Conservation (phyloP, 2,113 vertebrate genomes). For the Mustelus asterias region DNA sequence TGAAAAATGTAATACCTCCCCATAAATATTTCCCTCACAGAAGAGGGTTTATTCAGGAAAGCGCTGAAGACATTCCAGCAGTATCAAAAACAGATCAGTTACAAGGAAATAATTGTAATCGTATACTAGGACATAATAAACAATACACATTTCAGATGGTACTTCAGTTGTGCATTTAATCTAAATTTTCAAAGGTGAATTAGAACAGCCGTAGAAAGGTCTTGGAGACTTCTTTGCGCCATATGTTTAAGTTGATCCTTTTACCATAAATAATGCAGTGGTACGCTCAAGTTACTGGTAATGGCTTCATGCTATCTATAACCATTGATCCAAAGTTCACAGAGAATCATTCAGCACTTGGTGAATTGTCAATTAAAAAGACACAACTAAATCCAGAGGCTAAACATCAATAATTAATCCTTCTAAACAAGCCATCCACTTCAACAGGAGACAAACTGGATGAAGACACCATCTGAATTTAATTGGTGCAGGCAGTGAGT, state of each 20-base stretch:
- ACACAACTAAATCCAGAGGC: not conserved
- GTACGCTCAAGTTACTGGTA: not conserved
- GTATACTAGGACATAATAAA: not conserved
- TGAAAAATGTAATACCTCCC: not conserved
- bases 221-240: not conserved
- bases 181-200: not conserved
- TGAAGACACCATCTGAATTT: not conserved
- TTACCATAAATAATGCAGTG: not conserved
- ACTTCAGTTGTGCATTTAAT: not conserved
- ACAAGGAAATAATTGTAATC: not conserved
- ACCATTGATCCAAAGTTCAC: not conserved
- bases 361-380: not conserved
- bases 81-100: not conserved
- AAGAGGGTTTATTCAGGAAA: not conserved
- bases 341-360: not conserved
- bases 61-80: not conserved
- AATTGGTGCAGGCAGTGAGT: not conserved
- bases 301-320: not conserved
- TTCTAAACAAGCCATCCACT: not conserved
- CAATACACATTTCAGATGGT: not conserved
- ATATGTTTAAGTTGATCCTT: not conserved
- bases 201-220: not conserved
- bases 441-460: not conserved
- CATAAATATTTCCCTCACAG: not conserved
- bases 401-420: not conserved